phyloP scores from a whole-genome alignment of 2,113 vertebrate species.

The Vulpes lagopus region DNA sequence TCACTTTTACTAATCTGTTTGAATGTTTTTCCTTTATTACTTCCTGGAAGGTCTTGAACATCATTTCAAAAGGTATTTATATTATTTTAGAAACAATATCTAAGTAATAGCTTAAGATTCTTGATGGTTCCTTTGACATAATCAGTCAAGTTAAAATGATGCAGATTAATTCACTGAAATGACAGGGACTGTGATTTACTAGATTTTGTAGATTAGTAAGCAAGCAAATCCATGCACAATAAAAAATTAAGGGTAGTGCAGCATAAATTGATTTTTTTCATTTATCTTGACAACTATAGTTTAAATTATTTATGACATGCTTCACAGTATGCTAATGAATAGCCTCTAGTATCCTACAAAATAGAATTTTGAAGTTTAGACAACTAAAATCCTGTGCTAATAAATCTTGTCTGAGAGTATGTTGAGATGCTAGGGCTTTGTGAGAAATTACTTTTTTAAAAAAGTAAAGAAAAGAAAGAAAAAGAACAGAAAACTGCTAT shows the following conservation, averaged over 20 bases:
- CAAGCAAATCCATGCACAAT: constrained; percentile 29
- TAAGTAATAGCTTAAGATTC: background rate
- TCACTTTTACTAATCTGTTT: constrained; percentile 42
- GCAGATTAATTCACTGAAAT: constrained; percentile 60
- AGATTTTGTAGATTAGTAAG: constrained; percentile 54
- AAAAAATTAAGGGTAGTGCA: constrained; percentile 1
- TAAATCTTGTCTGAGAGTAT: constrained; percentile 43
- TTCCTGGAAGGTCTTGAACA: background rate
- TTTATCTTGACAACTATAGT: constrained; percentile 67
- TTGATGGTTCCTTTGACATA: constrained; percentile 22
- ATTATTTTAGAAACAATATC: constrained; percentile 13
- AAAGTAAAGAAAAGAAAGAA: background rate
- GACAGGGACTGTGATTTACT: constrained; percentile 24
- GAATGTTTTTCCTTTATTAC: background rate
- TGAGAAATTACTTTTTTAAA: background rate
- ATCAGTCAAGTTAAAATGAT: constrained; percentile 47
- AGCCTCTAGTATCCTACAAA: constrained; percentile 16
- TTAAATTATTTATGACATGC: constrained; percentile 72
- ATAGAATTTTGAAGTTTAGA: constrained; percentile 59
- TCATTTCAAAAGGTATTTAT: background rate
- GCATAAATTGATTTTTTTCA: constrained; percentile 35
- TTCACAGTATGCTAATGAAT: constrained; percentile 64
- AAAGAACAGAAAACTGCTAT: background rate
- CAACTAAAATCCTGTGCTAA: constrained; percentile 36
- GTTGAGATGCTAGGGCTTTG: background rate